Evolutionary conservation across 2,888 invertebrate species (phyloP), one percentile per base, ranked within the genome.

Genomic region (Galerucella pusilla): DNA sequence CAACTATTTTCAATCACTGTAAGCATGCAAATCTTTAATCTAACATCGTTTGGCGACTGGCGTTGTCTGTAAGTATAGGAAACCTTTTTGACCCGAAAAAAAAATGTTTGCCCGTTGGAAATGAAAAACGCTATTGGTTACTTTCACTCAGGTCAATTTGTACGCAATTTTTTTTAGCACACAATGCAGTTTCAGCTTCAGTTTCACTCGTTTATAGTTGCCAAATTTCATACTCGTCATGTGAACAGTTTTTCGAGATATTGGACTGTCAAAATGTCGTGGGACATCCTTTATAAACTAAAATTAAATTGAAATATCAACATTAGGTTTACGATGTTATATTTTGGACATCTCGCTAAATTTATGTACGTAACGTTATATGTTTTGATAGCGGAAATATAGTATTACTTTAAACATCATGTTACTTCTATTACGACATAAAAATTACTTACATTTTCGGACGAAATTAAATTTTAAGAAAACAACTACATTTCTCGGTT

Each of bases 11-110:
- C 64, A 69, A 73, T 69, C 60, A 54, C 54, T 5, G 54, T 16
- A 46, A 46, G 73, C 60, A 78, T 77, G 77, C 65, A 71, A 79
- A 77, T 79, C 76, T 54, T 54, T 7, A 49, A 49, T 49, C 49
- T 74, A 75, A 75, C 75, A 76, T 71, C 75, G 74, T 75, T 72
- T 75, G 76, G 79, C 79, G 76, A 76, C 74, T 73, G 75, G 75
- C 72, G 78, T 75, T 77, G 74, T 70, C 73, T 69, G 73, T 78
- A 28, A 28, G 28, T 28, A 64, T 42, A 76, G 77, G 75, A 46
- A 35, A 61, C 16, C 63, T 11, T 42, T 42, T 64, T 64, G n/a
- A 45, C 16, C 5, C 10, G n/a, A 45, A 35, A 71, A 52, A 64
- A 25, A 3, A 63, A 42, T n/a, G 45, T 49, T 20, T 16, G 35